A percentile compares a stretch with the other conserved stretches of the same genome.
Conservation (phyloP, 1,140 invertebrate species). For the Cydia amplana region DNA sequence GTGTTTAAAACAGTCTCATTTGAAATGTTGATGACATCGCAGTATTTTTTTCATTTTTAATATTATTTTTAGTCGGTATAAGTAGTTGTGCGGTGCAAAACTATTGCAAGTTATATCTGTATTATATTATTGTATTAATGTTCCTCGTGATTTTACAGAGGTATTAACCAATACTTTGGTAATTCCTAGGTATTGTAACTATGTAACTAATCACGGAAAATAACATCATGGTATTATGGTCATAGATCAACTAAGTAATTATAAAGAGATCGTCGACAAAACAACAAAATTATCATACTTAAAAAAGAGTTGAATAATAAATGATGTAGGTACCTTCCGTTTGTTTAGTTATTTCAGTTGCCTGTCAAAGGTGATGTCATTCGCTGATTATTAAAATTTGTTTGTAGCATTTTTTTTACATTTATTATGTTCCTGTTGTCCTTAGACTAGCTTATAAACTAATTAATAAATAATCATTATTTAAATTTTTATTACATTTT, state of each 20-base stretch:
- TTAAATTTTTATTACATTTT: too few relatives aligned
- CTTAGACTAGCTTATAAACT: too few relatives aligned
- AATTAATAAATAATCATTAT: too few relatives aligned
- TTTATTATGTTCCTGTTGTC: neutral
- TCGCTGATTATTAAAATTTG: neutral
- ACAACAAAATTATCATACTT: constrained; percentile 6
- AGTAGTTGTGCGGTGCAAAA: too few relatives aligned
- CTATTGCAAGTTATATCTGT: too few relatives aligned
- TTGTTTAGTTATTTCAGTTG: constrained; percentile 5
- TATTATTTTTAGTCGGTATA: too few relatives aligned
- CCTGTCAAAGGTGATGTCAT: constrained; percentile 4
- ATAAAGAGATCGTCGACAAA: neutral
- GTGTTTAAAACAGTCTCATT: too few relatives aligned
- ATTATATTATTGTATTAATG: neutral
- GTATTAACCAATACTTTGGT: neutral
- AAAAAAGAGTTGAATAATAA: constrained; percentile 11
- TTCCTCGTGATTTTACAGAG: neutral
- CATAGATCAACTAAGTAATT: neutral
- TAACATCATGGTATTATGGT: neutral
- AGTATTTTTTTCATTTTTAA: too few relatives aligned
- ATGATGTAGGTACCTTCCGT: neutral
- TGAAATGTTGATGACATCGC: too few relatives aligned
- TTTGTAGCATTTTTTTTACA: neutral
- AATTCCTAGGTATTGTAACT: neutral
- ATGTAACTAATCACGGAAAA: neutral